These are phyloP conservation scores for Mormoops blainvillei DNA, from an alignment of 2,113 vertebrate species.

Conservation along the genomic window DNA sequence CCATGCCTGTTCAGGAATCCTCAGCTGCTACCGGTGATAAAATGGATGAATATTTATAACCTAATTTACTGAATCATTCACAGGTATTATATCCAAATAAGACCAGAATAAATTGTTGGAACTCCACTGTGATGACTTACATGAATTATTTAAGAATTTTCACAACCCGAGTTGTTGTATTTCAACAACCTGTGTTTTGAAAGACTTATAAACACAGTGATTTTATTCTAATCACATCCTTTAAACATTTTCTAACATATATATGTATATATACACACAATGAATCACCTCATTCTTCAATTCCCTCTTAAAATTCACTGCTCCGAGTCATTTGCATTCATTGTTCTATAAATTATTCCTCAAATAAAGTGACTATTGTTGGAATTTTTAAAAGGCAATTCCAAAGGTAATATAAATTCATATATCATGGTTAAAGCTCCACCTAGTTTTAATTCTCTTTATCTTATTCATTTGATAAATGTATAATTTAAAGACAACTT, in stretches of 20 bases:
- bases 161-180: constrained; percentile 10
- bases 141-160: constrained; percentile 59
- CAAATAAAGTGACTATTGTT: not conserved
- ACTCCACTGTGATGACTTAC: constrained; percentile 9
- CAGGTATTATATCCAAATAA: constrained; percentile 49
- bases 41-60: constrained; percentile 55
- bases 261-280: not conserved
- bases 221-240: not conserved
- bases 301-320: not conserved
- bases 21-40: constrained; percentile 48
- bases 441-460: not conserved
- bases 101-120: constrained; percentile 43
- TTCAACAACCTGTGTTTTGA: constrained; percentile 34
- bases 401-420: not conserved
- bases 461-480: not conserved
- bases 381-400: constrained; percentile 3
- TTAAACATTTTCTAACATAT: constrained; percentile 19
- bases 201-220: constrained; percentile 1
- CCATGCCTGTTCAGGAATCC: constrained; percentile 40
- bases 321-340: not conserved
- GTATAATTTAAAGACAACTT: not conserved
- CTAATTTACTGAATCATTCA: constrained; percentile 51
- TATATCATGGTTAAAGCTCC: not conserved
- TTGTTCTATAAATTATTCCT: not conserved
- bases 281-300: not conserved